Percentiles rank a stretch among this genome's conserved stretches.
These are phyloP conservation scores for Oceanodroma leucorhoa DNA, from an alignment of 2,797 vertebrate genomes.

Conservation along the genomic window DNA sequence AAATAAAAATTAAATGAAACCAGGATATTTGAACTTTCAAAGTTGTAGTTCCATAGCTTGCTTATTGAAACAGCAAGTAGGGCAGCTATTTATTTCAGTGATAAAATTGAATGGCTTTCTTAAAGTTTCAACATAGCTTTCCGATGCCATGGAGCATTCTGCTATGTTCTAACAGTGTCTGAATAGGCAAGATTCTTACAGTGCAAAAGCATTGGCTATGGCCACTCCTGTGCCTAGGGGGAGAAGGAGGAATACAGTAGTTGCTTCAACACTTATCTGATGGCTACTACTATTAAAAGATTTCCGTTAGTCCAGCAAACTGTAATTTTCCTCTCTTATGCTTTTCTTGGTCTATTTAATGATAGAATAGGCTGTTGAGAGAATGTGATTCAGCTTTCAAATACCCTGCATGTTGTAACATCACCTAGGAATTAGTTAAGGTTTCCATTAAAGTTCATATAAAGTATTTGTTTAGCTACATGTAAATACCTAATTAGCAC, in stretches of 20 bases:
- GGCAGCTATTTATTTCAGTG: background rate
- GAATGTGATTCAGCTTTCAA: slow-evolving; percentile 36
- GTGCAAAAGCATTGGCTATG: background rate
- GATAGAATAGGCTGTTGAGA: background rate
- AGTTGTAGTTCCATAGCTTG: background rate
- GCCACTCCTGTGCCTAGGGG: background rate
- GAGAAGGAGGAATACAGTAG: background rate
- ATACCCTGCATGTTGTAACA: background rate
- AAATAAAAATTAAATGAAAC: background rate
- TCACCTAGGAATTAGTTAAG: slow-evolving; percentile 7
- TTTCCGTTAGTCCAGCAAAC: background rate
- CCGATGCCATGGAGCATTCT: background rate
- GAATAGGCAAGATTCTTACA: background rate
- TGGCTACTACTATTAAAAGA: background rate
- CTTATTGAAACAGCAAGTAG: background rate
- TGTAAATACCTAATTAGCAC: slow-evolving; percentile 4
- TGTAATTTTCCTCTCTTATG: background rate
- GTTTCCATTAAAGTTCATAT: slow-evolving; percentile 9
- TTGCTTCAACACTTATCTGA: background rate
- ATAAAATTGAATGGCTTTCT: background rate
- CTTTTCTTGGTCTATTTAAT: slow-evolving; percentile 16
- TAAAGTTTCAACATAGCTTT: background rate
- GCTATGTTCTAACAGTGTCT: background rate
- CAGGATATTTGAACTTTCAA: background rate
- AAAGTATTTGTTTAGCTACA: background rate